These are phyloP conservation scores for Eonycteris spelaea DNA, from an alignment of 2,113 vertebrate species.

Conservation along the genomic window DNA sequence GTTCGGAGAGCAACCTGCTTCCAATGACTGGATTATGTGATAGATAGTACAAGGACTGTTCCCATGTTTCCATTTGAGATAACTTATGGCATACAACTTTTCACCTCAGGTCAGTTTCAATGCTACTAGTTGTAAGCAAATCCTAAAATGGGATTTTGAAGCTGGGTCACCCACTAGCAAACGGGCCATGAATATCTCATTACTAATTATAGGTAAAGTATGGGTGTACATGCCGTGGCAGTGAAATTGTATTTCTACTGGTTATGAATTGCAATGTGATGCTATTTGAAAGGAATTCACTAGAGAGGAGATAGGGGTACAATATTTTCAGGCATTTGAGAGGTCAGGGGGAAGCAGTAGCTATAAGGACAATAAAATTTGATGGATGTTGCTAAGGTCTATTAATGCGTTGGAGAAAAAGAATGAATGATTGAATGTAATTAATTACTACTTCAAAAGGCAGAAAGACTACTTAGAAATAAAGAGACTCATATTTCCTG, in stretches of 20 bases:
- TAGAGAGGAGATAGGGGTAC: not conserved
- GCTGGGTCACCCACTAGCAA: not conserved
- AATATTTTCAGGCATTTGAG: not conserved
- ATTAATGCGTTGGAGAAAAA: not conserved
- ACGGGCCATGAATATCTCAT: not conserved
- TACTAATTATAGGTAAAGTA: not conserved
- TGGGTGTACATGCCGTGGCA: not conserved
- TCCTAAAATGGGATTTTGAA: not conserved
- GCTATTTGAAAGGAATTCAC: not conserved
- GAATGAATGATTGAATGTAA: not conserved
- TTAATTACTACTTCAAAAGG: conserved; percentile 2
- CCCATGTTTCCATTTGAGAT: not conserved
- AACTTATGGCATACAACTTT: not conserved
- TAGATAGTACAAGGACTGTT: not conserved
- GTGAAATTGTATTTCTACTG: not conserved
- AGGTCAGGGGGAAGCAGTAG: not conserved
- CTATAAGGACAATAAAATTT: not conserved
- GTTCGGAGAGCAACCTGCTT: not conserved
- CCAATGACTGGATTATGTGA: not conserved
- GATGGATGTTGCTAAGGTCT: not conserved
- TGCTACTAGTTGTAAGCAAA: not conserved
- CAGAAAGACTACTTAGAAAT: not conserved
- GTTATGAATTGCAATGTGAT: not conserved
- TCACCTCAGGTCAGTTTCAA: not conserved
- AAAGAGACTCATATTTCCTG: not conserved